Evolutionary conservation across 2,113 vertebrate genomes (phyloP), one percentile per base, ranked within the genome.

Genomic region (Rattus norvegicus): DNA sequence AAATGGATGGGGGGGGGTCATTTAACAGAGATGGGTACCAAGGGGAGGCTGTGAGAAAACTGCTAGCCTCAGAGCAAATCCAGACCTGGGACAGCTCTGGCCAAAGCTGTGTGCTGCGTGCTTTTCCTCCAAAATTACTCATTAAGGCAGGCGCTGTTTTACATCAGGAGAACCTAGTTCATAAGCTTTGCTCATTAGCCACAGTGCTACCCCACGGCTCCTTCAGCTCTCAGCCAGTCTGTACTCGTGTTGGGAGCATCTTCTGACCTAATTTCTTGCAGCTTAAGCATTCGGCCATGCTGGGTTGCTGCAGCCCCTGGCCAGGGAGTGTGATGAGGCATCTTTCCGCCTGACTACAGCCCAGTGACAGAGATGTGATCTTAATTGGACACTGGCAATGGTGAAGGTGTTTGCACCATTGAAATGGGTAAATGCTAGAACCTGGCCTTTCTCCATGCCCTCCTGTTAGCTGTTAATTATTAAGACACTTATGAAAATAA

Each of bases 141-240:
- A 56, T 2, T n/a, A 36, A 24, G 76, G 43, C 83, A 72, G 86
- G 30, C 19, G 22, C 49, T 17, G 19, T 22, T 89, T 90, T 30
- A 26, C 11, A 67, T 43, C 1, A 0, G 5, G 36, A 43, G 2
- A 0, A 17, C 33, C 2, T 1, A 0, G 24, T 30, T 80, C 30
- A 7, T 54, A 69, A 56, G 61, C 75, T 47, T 43, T 65, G 52
- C 52, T 88, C 85, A 43, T 22, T 43, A 49, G 56, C n/a, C 33
- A 61, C 1, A 5, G 10, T 5, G 56, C 30, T 22, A 2, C 30
- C 14, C 49, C 7, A 16, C 0, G 26, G 77, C 26, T 22, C 4
- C 83, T 6, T 24, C 13, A 20, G 0, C 1, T 47, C 61, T 28
- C 36, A 88, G 56, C 16, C 5, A 47, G 76, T 63, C 81, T 88